Evolutionary conservation across 2,797 vertebrate species (phyloP).

Genomic region (Bufotes viridis): DNA sequence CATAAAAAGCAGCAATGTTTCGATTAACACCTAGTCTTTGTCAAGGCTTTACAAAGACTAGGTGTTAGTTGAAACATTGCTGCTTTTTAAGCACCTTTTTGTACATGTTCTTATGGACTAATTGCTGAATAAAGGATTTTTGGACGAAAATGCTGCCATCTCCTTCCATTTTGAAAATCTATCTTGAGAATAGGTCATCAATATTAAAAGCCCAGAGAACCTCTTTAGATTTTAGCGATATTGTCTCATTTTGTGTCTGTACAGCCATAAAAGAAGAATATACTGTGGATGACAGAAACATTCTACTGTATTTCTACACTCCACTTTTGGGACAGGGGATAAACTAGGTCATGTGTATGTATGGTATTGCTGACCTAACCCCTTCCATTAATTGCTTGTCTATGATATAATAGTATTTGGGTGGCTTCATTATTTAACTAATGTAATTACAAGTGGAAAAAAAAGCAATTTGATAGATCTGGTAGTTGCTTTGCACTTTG

Average conservation of each 20-base stretch:
- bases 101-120: too few relatives aligned
- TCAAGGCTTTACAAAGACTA: too few relatives aligned
- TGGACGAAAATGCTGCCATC: too few relatives aligned
- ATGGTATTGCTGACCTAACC: background rate
- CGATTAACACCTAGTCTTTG: too few relatives aligned
- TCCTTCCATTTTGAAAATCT: too few relatives aligned
- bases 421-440: constrained; percentile 20
- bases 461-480: constrained; percentile 22
- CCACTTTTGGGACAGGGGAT: background rate
- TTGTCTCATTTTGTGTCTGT: background rate
- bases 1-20: too few relatives aligned
- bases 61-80: too few relatives aligned
- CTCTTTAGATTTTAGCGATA: background rate
- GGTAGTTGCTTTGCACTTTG: constrained; percentile 25
- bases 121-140: too few relatives aligned
- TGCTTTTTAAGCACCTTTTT: too few relatives aligned
- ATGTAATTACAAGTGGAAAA: constrained; percentile 40
- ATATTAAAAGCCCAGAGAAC: too few relatives aligned
- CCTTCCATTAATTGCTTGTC: constrained; percentile 17
- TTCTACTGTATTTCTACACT: background rate
- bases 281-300: background rate
- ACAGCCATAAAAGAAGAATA: background rate
- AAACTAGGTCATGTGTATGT: background rate
- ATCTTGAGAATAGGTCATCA: too few relatives aligned
- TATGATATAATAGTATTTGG: constrained; percentile 26